A percentile compares a stretch with the other conserved stretches of the same genome.
phyloP scores from a whole-genome alignment of 2,113 vertebrate genomes.

The Pseudonaja textilis region DNA sequence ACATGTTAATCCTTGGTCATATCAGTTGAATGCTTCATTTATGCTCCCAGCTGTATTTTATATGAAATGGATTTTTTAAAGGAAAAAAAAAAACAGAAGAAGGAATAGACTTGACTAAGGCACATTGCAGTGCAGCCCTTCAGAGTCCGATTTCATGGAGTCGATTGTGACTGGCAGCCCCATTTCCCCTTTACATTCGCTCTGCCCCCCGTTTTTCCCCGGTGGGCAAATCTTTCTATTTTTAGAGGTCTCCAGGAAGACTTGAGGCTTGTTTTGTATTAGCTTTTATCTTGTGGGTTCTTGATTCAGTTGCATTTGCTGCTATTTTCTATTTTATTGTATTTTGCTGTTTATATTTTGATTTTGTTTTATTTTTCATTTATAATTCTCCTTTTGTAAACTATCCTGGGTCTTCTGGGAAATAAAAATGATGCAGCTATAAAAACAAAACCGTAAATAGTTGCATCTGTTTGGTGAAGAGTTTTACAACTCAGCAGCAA shows the following conservation, averaged over 20 bases:
- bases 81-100: not conserved
- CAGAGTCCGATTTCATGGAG: not conserved
- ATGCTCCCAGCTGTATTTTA: not conserved
- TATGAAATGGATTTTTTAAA: not conserved
- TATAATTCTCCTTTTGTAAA: not conserved
- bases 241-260: not conserved
- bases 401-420: not conserved
- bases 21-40: not conserved
- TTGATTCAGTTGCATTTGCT: not conserved
- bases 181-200: not conserved
- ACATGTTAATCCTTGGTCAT: not conserved
- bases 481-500: not conserved
- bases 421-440: not conserved
- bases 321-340: not conserved
- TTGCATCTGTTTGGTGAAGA: not conserved
- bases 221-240: not conserved
- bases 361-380: not conserved
- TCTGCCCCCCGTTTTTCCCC: not conserved
- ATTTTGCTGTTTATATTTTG: not conserved
- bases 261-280: not conserved
- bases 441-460: not conserved
- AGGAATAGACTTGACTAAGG: not conserved
- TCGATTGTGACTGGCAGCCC: not conserved
- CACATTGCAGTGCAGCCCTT: not conserved
- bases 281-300: not conserved